Percentiles rank a stretch among this genome's conserved stretches.
Conservation (phyloP, 2,888 invertebrate species). For the Orchesella flavescens region DNA sequence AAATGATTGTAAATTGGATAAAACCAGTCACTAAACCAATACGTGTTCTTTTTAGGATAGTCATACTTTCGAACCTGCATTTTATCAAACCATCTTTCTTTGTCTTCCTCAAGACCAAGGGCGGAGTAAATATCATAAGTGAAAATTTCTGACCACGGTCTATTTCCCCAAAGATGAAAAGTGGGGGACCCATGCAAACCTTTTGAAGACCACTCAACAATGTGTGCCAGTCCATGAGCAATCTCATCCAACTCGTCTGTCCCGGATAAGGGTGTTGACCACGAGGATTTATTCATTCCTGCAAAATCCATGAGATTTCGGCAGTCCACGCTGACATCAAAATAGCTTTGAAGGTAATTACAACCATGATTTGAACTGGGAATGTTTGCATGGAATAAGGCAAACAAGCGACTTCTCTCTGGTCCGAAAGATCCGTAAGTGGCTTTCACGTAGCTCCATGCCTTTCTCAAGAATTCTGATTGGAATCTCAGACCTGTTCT, state of each 20-base stretch:
- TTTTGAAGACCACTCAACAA: conserved; percentile 66
- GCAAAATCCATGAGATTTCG: conserved; percentile 59
- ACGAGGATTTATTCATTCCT: not conserved
- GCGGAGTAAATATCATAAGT: conserved; percentile 53
- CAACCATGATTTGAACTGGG: not conserved
- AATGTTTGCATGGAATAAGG: conserved; percentile 50
- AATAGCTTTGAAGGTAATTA: conserved; percentile 48
- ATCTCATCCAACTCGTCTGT: conserved; percentile 60
- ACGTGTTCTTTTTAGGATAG: conserved; percentile 59
- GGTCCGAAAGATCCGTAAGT: conserved; percentile 65
- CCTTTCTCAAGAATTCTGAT: conserved; percentile 38
- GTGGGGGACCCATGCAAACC: conserved; percentile 64
- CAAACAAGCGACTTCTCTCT: conserved; percentile 49
- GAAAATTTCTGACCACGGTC: conserved; percentile 56
- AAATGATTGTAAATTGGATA: conserved; percentile 53
- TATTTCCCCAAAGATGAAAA: conserved; percentile 65
- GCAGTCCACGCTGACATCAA: conserved; percentile 53
- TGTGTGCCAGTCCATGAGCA: conserved; percentile 67
- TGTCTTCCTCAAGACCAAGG: conserved; percentile 31
- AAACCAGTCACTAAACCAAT: conserved; percentile 66
- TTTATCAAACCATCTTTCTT: conserved; percentile 51
- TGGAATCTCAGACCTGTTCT: conserved; percentile 20
- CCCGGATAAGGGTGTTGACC: conserved; percentile 15
- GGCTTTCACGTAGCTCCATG: conserved; percentile 60
- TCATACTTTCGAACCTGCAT: conserved; percentile 37